These are phyloP conservation scores for Albula glossodonta DNA, from an alignment of 2,113 vertebrate species.

Conservation along the genomic window DNA sequence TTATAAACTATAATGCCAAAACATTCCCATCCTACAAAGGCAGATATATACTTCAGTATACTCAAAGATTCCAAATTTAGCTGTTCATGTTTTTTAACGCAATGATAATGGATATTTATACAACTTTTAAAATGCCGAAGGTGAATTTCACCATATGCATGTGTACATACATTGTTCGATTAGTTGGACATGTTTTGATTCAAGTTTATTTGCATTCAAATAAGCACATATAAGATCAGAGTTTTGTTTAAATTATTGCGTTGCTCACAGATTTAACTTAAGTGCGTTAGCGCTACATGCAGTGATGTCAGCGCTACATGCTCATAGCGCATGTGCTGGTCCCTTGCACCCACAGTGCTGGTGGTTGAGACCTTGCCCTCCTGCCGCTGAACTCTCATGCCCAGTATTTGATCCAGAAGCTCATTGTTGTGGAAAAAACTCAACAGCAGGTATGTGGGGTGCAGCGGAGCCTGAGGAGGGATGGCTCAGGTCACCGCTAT, in stretches of 20 bases:
- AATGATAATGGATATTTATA: no score
- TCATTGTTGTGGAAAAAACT: constrained; percentile 3
- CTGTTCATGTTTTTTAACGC: no score
- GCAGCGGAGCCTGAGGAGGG: not conserved
- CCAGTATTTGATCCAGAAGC: not conserved
- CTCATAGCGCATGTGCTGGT: not conserved
- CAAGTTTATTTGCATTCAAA: no score
- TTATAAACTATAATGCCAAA: no score
- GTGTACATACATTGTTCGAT: no score
- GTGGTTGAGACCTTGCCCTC: not conserved
- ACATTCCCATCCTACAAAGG: no score
- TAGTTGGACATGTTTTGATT: no score
- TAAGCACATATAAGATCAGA: no score
- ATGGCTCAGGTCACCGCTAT: constrained; percentile 58
- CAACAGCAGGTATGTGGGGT: not conserved
- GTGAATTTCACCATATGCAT: no score
- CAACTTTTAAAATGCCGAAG: no score
- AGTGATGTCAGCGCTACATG: not conserved
- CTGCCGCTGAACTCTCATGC: not conserved
- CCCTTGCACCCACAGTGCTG: not conserved
- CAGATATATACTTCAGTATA: no score
- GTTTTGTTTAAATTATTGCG: not conserved
- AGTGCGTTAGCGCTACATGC: not conserved
- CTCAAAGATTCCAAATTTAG: no score
- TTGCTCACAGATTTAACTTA: not conserved